Percentiles rank a stretch among this genome's conserved stretches.
phyloP scores from a whole-genome alignment of 1,140 invertebrate species.

The Sitophilus oryzae region DNA sequence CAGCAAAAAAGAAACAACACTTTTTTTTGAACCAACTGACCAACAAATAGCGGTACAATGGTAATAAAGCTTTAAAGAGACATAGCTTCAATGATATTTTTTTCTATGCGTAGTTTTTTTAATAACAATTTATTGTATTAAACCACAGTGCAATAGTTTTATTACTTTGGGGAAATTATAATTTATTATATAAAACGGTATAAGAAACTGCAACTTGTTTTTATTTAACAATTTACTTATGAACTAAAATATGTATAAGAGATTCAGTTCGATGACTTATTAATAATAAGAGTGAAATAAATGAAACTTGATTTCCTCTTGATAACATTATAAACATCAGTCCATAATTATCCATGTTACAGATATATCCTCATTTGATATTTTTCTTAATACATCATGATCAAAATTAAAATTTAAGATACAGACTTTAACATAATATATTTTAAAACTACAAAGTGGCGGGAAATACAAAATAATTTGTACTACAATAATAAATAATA shows the following conservation, averaged over 20 bases:
- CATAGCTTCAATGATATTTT: no score
- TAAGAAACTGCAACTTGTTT: no score
- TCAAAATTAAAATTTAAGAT: conserved; percentile 10
- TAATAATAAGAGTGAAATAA: conserved; percentile 10
- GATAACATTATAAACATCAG: conserved; percentile 14
- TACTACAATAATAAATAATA: neutral
- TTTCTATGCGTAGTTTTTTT: no score
- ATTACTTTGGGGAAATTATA: no score
- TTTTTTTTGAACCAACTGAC: no score
- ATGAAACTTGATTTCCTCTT: conserved; percentile 3
- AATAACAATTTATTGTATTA: no score
- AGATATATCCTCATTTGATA: conserved; percentile 2
- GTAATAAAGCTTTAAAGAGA: no score
- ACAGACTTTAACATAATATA: conserved; percentile 18
- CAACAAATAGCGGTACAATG: no score
- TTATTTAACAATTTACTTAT: neutral
- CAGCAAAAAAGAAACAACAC: no score
- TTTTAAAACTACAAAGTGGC: neutral
- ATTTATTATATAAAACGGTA: no score
- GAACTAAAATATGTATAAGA: conserved; percentile 5
- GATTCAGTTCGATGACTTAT: conserved; percentile 17
- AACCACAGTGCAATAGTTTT: no score
- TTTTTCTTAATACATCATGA: neutral
- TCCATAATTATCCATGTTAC: conserved; percentile 8
- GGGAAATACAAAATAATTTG: neutral